Conservation (phyloP, 2,888 invertebrate genomes). For the Metellina segmentata region DNA sequence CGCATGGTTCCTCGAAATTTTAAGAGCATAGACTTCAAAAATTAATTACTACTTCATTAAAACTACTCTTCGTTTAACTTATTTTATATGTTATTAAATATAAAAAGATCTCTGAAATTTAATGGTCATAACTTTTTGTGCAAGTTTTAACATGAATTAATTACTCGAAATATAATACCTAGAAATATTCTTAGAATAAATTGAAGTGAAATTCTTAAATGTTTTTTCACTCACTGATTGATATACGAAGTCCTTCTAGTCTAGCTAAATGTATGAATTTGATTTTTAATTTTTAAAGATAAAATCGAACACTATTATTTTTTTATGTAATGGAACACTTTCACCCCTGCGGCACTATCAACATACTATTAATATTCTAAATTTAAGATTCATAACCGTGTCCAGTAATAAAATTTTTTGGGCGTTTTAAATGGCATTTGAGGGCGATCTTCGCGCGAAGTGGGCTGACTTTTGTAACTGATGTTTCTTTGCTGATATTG, state of each 20-base stretch:
- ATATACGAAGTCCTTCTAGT: not conserved
- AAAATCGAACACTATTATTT: too few relatives aligned
- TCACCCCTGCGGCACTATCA: too few relatives aligned
- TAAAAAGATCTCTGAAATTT: not conserved
- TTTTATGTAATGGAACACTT: too few relatives aligned
- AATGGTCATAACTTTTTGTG: not conserved
- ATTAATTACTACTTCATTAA: conserved; percentile 25
- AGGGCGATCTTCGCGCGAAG: too few relatives aligned
- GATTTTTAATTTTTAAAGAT: too few relatives aligned
- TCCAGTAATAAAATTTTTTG: too few relatives aligned
- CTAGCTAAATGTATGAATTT: not conserved
- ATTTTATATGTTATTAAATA: not conserved
- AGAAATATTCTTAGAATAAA: not conserved
- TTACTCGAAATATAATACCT: not conserved
- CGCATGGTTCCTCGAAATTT: not conserved
- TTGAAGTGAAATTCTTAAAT: not conserved
- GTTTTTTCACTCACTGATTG: not conserved
- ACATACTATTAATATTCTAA: too few relatives aligned
- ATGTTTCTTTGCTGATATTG: too few relatives aligned
- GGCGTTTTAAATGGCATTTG: too few relatives aligned
- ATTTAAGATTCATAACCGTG: too few relatives aligned
- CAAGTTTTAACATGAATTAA: not conserved
- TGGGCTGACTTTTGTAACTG: too few relatives aligned
- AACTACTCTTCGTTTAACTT: not conserved
- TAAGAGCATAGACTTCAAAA: not conserved